phyloP scores from a whole-genome alignment of 2,113 vertebrate species.

The Aptenodytes patagonicus region DNA sequence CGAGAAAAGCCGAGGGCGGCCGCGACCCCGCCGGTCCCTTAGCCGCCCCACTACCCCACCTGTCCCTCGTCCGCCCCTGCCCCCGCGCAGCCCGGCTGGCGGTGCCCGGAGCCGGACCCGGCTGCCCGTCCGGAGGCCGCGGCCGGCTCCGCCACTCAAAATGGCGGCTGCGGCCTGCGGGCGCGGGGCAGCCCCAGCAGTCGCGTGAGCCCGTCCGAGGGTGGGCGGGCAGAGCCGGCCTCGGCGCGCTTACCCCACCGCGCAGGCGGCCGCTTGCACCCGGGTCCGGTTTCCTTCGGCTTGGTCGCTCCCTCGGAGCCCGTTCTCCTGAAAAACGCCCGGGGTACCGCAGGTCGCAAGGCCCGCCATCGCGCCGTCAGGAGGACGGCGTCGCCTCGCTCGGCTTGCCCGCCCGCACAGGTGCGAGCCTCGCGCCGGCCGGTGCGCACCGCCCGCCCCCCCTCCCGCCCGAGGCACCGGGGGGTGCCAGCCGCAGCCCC shows the following conservation, averaged over 20 bases:
- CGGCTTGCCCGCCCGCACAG: too few relatives aligned
- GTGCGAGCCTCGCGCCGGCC: too few relatives aligned
- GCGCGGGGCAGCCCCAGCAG: too few relatives aligned
- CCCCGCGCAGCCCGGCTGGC: neutral
- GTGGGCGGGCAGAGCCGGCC: too few relatives aligned
- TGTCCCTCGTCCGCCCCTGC: rapidly evolving
- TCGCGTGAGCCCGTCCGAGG: too few relatives aligned
- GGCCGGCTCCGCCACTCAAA: neutral
- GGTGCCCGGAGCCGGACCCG: rapidly evolving
- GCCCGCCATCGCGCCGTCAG: rapidly evolving
- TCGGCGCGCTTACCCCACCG: neutral
- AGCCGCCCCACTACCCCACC: too few relatives aligned
- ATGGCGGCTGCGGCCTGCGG: neutral
- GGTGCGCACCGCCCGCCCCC: too few relatives aligned
- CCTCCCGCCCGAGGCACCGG: neutral
- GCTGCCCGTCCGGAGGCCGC: neutral
- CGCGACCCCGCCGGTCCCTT: too few relatives aligned
- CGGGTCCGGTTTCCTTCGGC: rapidly evolving
- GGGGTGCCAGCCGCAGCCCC: neutral
- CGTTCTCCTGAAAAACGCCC: neutral
- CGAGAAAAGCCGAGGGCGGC: too few relatives aligned
- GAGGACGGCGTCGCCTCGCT: neutral
- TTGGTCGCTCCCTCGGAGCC: neutral
- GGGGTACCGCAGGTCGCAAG: rapidly evolving
- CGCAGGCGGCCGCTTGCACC: neutral